Evolutionary conservation across 2,113 vertebrate genomes (phyloP).

Genomic region (Macheiramphus alcinus): DNA sequence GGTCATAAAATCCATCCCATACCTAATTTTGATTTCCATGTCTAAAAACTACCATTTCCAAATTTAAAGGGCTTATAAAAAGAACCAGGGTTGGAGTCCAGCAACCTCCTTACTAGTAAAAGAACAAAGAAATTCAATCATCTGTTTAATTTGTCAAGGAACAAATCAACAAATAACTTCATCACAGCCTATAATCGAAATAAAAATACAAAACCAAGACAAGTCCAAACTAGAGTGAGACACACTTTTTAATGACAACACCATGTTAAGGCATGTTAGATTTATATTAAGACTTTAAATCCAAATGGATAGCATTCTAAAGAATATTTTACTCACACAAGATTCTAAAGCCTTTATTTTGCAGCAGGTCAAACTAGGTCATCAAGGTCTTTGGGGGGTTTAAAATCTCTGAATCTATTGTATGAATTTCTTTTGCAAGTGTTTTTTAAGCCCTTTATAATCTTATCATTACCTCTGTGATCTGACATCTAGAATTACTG

Average conservation of each 20-base stretch:
- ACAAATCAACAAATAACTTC: not conserved
- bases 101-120: not conserved
- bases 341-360: not conserved
- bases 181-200: not conserved
- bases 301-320: not conserved
- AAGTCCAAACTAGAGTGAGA: not conserved
- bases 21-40: not conserved
- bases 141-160: not conserved
- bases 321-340: not conserved
- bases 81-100: not conserved
- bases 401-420: not conserved
- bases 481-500: not conserved
- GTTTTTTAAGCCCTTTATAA: not conserved
- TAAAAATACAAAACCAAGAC: not conserved
- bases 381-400: not conserved
- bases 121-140: not conserved
- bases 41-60: not conserved
- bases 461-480: not conserved
- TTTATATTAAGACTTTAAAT: not conserved
- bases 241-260: not conserved
- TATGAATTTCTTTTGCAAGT: not conserved
- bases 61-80: not conserved
- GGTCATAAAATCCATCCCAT: not conserved
- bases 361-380: not conserved
- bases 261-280: not conserved